Percentiles rank a stretch among this genome's conserved stretches.
Conservation (phyloP, 2,888 invertebrate genomes). For the Agrotis puta region DNA sequence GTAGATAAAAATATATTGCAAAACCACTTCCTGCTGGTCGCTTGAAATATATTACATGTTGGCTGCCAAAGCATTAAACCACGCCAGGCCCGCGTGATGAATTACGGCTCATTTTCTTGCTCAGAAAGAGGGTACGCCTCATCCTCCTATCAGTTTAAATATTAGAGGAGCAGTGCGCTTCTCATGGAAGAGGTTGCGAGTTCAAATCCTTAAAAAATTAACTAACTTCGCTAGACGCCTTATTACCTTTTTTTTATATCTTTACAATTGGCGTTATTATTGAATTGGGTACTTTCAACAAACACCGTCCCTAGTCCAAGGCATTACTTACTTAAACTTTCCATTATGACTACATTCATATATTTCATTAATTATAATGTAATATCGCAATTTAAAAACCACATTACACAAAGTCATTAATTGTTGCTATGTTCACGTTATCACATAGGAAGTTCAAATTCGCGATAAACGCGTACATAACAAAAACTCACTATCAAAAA, state of each 20-base stretch:
- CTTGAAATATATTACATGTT: slow-evolving; percentile 25
- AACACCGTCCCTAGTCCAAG: not conserved
- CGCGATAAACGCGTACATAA: slow-evolving; percentile 6
- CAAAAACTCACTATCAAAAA: slow-evolving; percentile 3
- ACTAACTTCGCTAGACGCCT: too few relatives aligned
- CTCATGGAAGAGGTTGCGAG: too few relatives aligned
- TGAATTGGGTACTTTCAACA: not conserved
- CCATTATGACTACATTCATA: not conserved
- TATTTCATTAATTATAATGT: not conserved
- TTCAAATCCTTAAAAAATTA: too few relatives aligned
- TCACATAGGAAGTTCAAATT: slow-evolving; percentile 23
- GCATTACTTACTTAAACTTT: not conserved
- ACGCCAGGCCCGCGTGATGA: not conserved
- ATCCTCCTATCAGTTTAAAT: not conserved
- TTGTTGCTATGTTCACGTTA: slow-evolving; percentile 10
- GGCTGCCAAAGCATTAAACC: slow-evolving; percentile 5
- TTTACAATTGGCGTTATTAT: too few relatives aligned
- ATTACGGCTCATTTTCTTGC: not conserved
- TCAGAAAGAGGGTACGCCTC: too few relatives aligned
- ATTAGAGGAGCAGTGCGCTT: too few relatives aligned
- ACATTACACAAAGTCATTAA: not conserved
- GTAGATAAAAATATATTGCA: slow-evolving; percentile 20
- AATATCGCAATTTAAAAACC: not conserved
- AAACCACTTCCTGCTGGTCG: slow-evolving; percentile 30
- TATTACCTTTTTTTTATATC: too few relatives aligned